Evolutionary conservation across 1,140 invertebrate species (phyloP), one percentile per base, ranked within the genome.

Genomic region (Pseudachorutes palmiensis): DNA sequence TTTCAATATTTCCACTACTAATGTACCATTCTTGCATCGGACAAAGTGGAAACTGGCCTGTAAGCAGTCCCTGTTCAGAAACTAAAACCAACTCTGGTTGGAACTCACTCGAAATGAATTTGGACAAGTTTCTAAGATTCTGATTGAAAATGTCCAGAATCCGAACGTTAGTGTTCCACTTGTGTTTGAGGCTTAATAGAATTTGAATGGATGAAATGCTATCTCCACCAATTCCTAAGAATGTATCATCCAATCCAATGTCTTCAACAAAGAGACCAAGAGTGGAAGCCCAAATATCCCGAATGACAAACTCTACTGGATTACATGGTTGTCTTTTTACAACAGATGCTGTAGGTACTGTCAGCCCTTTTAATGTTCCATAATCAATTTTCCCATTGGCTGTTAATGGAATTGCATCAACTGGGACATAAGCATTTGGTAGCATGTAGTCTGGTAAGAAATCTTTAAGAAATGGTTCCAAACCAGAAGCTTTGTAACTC

Each of bases 161-260:
- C 36, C 36, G 9, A 12, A 45, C 36, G 19, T 9, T 9, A 19
- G 19, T 19, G 9, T 12, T 12, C 9, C 9, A 19, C 36, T 9
- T 45, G 9, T 45, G 9, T 19, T 19, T 45, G 9, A 45, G 19
- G 9, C 9, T 3, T 16, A 3, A 19, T 3, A 28, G 24, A 19
- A 64, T 2, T 65, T 31, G 24, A 19, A 65, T 19, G 3, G 32
- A 30, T n/a, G 29, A 64, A 33, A 65, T 65, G 22, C 48, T 58
- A 31, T 65, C 49, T 12, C 64, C 64, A 55, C 64, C 64, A 16
- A 65, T 3, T 30, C 30, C 14, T n/a, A 65, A 65, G 60, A 65
- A 65, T n/a, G 62, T 30, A 26, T 57, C 45, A n/a, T 24, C 22
- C 9, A 58, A 5, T 19, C 49, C 45, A 12, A 65, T n/a, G 9